Evolutionary conservation across 2,888 invertebrate genomes (phyloP).

Genomic region (Aporophyla nigra): DNA sequence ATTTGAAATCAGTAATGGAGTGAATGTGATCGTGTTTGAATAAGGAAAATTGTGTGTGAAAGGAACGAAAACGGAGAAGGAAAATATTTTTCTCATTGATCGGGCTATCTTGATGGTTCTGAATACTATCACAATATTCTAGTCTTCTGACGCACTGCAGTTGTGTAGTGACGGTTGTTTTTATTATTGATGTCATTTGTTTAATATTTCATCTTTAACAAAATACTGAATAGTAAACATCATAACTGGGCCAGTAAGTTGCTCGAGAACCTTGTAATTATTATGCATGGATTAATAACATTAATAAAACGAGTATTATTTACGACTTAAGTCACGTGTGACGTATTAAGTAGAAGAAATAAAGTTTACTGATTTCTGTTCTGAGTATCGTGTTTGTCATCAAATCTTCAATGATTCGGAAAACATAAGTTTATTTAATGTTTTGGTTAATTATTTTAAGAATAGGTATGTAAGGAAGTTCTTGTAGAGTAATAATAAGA

Average conservation of each 20-base stretch:
- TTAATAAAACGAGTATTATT: slow-evolving; percentile 9
- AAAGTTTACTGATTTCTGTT: background rate
- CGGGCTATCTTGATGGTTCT: background rate
- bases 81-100: slow-evolving; percentile 11
- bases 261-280: slow-evolving; percentile 18
- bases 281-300: background rate
- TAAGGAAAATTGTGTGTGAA: background rate
- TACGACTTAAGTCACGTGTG: background rate
- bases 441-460: background rate
- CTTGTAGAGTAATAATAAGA: background rate
- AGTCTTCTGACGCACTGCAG: slow-evolving; percentile 20
- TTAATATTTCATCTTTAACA: background rate
- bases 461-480: no score
- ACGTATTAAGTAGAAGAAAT: background rate
- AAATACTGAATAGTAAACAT: slow-evolving; percentile 26
- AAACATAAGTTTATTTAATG: background rate
- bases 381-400: background rate
- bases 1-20: background rate
- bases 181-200: slow-evolving; percentile 18
- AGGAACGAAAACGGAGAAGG: background rate
- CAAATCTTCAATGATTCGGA: background rate
- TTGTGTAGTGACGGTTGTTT: slow-evolving; percentile 30
- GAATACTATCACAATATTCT: slow-evolving; percentile 15
- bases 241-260: slow-evolving; percentile 17
- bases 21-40: background rate